Evolutionary conservation across 2,797 vertebrate species (phyloP).

Genomic region (Taenioides sp.): DNA sequence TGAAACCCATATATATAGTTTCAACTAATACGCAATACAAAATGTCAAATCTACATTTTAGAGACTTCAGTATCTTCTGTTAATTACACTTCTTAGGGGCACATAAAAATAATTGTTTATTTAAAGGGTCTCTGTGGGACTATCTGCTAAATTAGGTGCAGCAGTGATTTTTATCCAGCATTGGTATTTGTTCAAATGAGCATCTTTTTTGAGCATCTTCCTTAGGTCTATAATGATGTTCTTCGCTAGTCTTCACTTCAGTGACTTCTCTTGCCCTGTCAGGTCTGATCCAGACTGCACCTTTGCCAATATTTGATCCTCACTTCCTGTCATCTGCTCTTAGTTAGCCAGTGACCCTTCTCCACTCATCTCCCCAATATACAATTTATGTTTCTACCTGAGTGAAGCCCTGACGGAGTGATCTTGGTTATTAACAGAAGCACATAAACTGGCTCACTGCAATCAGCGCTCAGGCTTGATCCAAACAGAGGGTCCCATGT

Average conservation of each 20-base stretch:
- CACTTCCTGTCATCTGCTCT: conserved; percentile 16
- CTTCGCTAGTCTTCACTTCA: neutral
- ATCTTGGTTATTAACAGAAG: conserved; percentile 44
- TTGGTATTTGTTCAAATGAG: neutral
- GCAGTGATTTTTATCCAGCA: neutral
- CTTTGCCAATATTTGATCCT: neutral
- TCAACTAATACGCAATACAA: too few species aligned
- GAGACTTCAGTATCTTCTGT: neutral
- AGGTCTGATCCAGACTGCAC: conserved; percentile 7
- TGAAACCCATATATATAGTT: too few species aligned
- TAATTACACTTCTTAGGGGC: neutral
- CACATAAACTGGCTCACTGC: conserved; percentile 31
- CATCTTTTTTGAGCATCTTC: neutral
- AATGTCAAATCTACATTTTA: too few species aligned
- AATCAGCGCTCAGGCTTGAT: conserved; percentile 49
- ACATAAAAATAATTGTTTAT: neutral
- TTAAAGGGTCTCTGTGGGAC: neutral
- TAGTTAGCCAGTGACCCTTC: conserved; percentile 29
- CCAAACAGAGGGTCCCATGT: conserved; percentile 63
- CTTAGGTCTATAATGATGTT: neutral
- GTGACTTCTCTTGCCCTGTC: neutral
- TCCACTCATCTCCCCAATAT: conserved; percentile 35
- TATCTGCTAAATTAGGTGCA: neutral
- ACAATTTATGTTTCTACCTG: conserved; percentile 64
- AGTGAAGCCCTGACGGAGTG: conserved; percentile 45